Evolutionary conservation across 2,888 invertebrate genomes (phyloP).

Genomic region (Orthonychiurus folsomi): DNA sequence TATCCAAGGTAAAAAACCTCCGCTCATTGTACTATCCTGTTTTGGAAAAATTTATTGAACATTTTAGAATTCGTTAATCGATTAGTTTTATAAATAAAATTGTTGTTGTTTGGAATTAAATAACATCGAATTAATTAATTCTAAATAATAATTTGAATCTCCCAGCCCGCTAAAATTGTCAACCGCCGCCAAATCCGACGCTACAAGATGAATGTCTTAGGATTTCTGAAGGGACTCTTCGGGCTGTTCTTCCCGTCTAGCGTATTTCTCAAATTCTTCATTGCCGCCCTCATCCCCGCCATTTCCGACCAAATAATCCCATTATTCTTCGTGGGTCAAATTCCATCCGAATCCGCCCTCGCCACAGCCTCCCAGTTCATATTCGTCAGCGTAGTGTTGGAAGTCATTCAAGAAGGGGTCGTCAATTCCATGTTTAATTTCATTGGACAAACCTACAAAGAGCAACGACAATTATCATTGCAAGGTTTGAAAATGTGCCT

Average conservation of each 20-base stretch:
- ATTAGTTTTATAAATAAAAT: too few relatives aligned
- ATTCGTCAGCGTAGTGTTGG: conserved; percentile 24
- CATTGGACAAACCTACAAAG: conserved; percentile 26
- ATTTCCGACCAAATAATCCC: conserved; percentile 27
- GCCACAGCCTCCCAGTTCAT: conserved; percentile 28
- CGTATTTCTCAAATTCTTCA: conserved; percentile 26
- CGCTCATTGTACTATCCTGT: too few relatives aligned
- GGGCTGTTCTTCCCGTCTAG: conserved; percentile 18
- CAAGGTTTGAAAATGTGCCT: conserved; percentile 27
- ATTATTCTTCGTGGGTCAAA: conserved; percentile 30
- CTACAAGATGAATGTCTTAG: too few relatives aligned
- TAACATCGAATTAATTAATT: too few relatives aligned
- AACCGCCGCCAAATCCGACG: too few relatives aligned
- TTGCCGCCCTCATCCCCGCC: conserved; percentile 22
- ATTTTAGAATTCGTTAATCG: too few relatives aligned
- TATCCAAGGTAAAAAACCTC: too few relatives aligned
- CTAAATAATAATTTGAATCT: too few relatives aligned
- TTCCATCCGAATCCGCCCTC: conserved; percentile 26
- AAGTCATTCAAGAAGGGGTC: conserved; percentile 31
- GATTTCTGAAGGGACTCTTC: not conserved
- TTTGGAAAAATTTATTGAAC: too few relatives aligned
- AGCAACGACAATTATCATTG: conserved; percentile 18
- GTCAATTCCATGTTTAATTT: conserved; percentile 29
- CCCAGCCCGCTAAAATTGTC: too few relatives aligned
- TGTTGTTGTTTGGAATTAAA: too few relatives aligned